phyloP scores from a whole-genome alignment of 2,888 invertebrate species.

The Adelognathus sp. region DNA sequence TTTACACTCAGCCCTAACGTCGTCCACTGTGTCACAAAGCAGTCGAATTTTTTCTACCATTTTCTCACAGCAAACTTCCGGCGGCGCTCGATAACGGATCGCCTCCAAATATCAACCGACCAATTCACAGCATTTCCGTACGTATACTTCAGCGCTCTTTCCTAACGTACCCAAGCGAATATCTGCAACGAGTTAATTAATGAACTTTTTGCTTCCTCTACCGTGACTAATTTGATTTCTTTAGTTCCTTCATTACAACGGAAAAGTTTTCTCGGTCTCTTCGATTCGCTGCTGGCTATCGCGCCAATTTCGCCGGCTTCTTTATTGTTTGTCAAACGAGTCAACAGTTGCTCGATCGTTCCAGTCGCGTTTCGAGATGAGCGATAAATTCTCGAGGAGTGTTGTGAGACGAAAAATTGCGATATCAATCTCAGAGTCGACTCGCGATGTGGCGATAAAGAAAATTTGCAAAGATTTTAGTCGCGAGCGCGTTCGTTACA shows the following conservation, averaged over 20 bases:
- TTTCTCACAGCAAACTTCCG: too few species aligned
- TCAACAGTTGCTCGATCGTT: neutral
- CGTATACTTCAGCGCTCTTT: neutral
- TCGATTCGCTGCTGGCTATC: too few species aligned
- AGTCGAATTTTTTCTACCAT: too few species aligned
- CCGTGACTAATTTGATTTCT: constrained; percentile 18
- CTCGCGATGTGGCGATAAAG: neutral
- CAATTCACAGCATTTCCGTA: neutral
- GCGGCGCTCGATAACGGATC: too few species aligned
- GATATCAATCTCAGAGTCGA: neutral
- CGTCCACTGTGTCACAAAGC: too few species aligned
- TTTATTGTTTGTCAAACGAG: constrained; percentile 14
- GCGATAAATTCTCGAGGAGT: constrained; percentile 11
- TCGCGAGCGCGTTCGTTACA: neutral
- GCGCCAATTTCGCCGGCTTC: too few species aligned
- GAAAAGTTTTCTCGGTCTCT: neutral
- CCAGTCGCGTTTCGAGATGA: neutral
- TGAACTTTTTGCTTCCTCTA: neutral
- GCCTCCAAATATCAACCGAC: too few species aligned
- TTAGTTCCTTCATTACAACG: neutral
- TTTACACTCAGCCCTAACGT: too few species aligned
- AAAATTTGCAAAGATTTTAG: neutral
- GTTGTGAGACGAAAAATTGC: neutral
- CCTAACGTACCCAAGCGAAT: neutral
- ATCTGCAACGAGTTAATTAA: neutral